A percentile compares a stretch with the other conserved stretches of the same genome.
Evolutionary conservation across 30 jellyfish, hydroid and myxozoan genomes (phyloP).

Genomic region (Hydractinia echinata): DNA sequence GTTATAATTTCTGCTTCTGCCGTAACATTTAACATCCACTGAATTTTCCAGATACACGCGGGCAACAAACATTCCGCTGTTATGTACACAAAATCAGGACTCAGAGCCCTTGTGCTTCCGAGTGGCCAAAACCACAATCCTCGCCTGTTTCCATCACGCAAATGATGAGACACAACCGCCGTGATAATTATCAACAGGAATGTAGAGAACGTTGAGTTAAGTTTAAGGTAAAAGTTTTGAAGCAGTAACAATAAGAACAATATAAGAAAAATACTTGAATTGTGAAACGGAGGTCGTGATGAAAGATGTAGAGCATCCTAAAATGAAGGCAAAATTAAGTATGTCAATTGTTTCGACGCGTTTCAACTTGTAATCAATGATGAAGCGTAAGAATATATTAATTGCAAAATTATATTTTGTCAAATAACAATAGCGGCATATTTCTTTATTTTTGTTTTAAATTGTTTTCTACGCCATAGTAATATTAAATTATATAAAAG

Average conservation of each 20-base stretch:
- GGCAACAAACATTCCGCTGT: constrained; percentile 11
- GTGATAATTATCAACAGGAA: constrained; percentile 4
- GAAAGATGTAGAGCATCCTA: constrained; percentile 54
- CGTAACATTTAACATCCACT: neutral
- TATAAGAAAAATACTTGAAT: constrained; percentile 33
- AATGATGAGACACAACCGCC: constrained; percentile 63
- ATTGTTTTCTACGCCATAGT: too few relatives aligned
- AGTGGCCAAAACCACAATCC: constrained; percentile 83
- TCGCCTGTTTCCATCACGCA: constrained; percentile 76
- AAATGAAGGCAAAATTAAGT: neutral
- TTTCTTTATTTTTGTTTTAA: too few relatives aligned
- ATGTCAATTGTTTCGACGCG: neutral
- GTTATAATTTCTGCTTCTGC: too few relatives aligned
- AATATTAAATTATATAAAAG: too few relatives aligned
- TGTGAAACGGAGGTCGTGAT: constrained; percentile 71
- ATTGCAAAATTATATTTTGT: too few relatives aligned
- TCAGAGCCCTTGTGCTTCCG: constrained; percentile 55
- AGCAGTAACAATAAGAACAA: constrained; percentile 18
- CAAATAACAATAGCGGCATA: too few relatives aligned
- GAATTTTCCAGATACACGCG: neutral
- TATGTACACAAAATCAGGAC: constrained; percentile 14
- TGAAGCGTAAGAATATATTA: too few relatives aligned
- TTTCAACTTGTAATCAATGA: too few relatives aligned
- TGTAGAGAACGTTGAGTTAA: neutral
- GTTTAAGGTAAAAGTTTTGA: neutral